Conservation (phyloP, 2,797 vertebrate species). For the Rhabdophis nuchalis region DNA sequence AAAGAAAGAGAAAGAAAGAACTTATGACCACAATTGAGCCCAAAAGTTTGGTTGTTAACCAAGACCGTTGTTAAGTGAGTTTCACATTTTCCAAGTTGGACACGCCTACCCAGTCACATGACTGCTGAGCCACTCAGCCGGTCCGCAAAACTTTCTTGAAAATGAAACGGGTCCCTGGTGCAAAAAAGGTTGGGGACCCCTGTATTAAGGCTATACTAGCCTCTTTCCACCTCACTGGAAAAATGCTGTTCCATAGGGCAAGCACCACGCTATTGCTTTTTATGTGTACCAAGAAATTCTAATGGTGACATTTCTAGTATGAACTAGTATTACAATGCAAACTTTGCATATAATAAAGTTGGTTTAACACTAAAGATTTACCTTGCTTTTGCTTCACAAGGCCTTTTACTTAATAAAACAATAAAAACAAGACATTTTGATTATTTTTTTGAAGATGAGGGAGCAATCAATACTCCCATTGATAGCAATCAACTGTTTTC, state of each 20-base stretch:
- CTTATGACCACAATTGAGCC: too few relatives aligned
- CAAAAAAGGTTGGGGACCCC: too few relatives aligned
- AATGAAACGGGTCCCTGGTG: too few relatives aligned
- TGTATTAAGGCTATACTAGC: background rate
- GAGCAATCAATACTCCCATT: background rate
- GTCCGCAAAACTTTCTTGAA: too few relatives aligned
- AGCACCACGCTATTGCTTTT: background rate
- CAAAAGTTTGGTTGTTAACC: too few relatives aligned
- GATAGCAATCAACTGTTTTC: background rate
- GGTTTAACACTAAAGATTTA: background rate
- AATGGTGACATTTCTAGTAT: background rate
- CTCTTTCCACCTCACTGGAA: background rate
- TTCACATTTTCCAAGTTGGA: too few relatives aligned
- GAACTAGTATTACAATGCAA: background rate
- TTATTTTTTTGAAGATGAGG: background rate
- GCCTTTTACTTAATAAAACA: background rate
- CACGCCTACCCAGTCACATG: too few relatives aligned
- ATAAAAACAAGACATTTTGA: background rate
- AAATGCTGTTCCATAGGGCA: background rate
- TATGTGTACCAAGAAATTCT: constrained; percentile 10
- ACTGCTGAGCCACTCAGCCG: too few relatives aligned
- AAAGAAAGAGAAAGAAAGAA: too few relatives aligned
- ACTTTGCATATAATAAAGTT: background rate
- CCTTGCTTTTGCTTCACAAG: background rate
- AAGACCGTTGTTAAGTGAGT: too few relatives aligned